Evolutionary conservation across 2,888 invertebrate species (phyloP).

Genomic region (Drosophila fungiperda): DNA sequence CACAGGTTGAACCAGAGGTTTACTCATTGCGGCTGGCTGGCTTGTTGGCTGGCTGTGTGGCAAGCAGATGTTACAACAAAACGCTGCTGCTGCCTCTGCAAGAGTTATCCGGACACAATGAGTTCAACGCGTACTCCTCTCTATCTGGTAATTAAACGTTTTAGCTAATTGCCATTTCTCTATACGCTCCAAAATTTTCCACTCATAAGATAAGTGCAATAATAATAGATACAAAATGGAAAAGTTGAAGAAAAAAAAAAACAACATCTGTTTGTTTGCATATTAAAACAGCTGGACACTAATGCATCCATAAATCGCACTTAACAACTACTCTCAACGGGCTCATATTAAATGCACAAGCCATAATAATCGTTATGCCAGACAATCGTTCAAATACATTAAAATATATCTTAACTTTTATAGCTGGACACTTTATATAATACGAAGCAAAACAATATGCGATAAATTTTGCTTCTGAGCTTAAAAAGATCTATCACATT

Average conservation of each 20-base stretch:
- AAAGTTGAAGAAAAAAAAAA: neutral
- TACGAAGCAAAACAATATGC: neutral
- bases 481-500: neutral
- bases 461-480: neutral
- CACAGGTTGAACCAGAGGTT: constrained; percentile 40
- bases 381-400: constrained; percentile 37
- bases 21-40: constrained; percentile 8
- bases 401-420: constrained; percentile 62
- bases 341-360: constrained; percentile 21
- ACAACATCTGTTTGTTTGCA: constrained; percentile 38
- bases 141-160: constrained; percentile 65
- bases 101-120: constrained; percentile 33
- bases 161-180: constrained; percentile 67
- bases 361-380: constrained; percentile 11
- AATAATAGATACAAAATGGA: constrained; percentile 18
- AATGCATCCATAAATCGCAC: constrained; percentile 72
- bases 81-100: constrained; percentile 27
- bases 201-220: constrained; percentile 55
- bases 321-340: constrained; percentile 6
- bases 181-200: constrained; percentile 58
- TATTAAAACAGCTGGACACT: constrained; percentile 55
- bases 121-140: constrained; percentile 24
- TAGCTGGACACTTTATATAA: constrained; percentile 36
- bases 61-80: constrained; percentile 9
- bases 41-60: constrained; percentile 6